Percentiles rank a stretch among this genome's conserved stretches.
These are phyloP conservation scores for Sebastes variabilis DNA, from an alignment of 2,797 vertebrate species.

Conservation along the genomic window DNA sequence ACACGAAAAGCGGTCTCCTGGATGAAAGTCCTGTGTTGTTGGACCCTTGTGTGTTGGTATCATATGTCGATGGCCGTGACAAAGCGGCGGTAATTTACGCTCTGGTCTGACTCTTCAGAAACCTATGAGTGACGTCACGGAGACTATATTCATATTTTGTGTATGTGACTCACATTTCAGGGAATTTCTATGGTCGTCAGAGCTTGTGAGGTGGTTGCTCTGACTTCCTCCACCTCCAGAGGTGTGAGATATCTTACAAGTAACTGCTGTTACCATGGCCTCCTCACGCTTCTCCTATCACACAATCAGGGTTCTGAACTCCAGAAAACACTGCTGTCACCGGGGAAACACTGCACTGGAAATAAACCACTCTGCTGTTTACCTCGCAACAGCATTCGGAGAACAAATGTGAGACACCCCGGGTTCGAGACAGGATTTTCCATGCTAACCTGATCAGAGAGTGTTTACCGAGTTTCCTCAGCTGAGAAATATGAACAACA, in stretches of 20 bases:
- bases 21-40: no score
- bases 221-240: conserved; percentile 29
- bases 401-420: conserved; percentile 45
- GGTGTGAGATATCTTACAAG: conserved; percentile 66
- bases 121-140: not conserved
- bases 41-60: no score
- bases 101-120: not conserved
- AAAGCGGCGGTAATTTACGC: no score
- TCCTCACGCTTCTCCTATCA: not conserved
- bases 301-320: conserved; percentile 37
- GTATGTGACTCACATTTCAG: conserved; percentile 53
- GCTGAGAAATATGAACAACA: conserved; percentile 69
- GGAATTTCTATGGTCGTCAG: conserved; percentile 61
- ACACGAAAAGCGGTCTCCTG: no score
- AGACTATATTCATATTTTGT: not conserved
- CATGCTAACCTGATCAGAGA: conserved; percentile 58
- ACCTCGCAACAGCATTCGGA: conserved; percentile 35
- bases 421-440: conserved; percentile 51
- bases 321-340: conserved; percentile 49
- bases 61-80: no score
- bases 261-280: conserved; percentile 33
- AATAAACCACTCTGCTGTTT: conserved; percentile 59
- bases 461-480: conserved; percentile 66
- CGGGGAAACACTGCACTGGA: conserved; percentile 53
- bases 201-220: conserved; percentile 38